phyloP scores from a whole-genome alignment of 2,888 invertebrate genomes.

The Dryadula phaetusa region DNA sequence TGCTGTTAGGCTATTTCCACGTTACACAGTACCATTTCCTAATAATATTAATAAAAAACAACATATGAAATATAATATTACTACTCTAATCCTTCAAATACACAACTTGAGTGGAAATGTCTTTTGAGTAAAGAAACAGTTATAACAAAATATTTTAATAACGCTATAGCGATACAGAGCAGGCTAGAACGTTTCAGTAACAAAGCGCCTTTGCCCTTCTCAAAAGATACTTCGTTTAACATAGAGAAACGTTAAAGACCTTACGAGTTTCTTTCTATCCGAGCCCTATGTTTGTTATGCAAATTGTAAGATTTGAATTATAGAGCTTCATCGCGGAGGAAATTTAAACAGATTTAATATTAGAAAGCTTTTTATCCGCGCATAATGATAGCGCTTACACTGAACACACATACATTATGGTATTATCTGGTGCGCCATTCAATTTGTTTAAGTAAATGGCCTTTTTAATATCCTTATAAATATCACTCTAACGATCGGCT shows the following conservation, averaged over 20 bases:
- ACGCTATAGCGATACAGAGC: not conserved
- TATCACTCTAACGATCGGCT: constrained; percentile 13
- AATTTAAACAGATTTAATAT: constrained; percentile 32
- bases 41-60: not conserved
- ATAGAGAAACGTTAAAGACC: constrained; percentile 4
- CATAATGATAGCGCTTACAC: constrained; percentile 29
- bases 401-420: constrained; percentile 17
- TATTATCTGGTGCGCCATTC: constrained; percentile 7
- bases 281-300: constrained; percentile 28
- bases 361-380: constrained; percentile 29
- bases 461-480: constrained; percentile 6
- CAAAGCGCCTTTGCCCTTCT: not conserved
- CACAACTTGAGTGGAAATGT: not conserved
- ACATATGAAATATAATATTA: not conserved
- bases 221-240: not conserved
- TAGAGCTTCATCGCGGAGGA: constrained; percentile 10
- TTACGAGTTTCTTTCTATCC: not conserved
- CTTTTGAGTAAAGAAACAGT: not conserved
- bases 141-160: not conserved
- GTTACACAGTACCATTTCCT: not conserved
- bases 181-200: not conserved
- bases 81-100: not conserved
- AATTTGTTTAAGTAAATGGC: constrained; percentile 24
- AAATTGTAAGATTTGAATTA: constrained; percentile 34
- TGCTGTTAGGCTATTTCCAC: not conserved